Evolutionary conservation across 2,113 vertebrate genomes (phyloP).

Genomic region (Chaetops frenatus): DNA sequence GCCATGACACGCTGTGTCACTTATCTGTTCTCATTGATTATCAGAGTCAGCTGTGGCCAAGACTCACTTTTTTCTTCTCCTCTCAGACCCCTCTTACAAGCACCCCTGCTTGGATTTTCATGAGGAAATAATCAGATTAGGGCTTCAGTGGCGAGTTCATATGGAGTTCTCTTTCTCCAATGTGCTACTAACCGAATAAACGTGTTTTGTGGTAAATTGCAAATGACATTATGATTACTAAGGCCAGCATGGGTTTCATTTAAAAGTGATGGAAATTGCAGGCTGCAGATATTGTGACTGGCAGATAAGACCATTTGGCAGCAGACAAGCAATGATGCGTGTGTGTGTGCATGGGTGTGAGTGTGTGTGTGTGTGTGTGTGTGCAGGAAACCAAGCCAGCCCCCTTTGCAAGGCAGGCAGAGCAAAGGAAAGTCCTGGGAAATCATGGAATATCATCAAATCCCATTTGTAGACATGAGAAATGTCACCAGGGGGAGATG

Average conservation of each 20-base stretch:
- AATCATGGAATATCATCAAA: neutral
- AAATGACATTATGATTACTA: conserved; percentile 84
- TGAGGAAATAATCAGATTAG: conserved; percentile 88
- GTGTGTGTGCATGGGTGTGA: neutral
- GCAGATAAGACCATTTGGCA: conserved; percentile 69
- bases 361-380: neutral
- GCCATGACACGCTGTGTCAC: conserved; percentile 64
- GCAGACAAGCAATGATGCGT: neutral
- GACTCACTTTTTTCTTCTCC: conserved; percentile 52
- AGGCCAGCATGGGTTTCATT: conserved; percentile 83
- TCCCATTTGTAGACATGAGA: neutral
- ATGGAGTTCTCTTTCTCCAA: conserved; percentile 80
- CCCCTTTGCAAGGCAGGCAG: neutral
- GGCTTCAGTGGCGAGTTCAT: conserved; percentile 80
- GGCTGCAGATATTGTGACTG: conserved; percentile 77
- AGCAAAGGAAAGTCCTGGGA: neutral
- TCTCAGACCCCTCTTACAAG: conserved; percentile 74
- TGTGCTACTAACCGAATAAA: conserved; percentile 84
- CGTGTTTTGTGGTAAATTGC: conserved; percentile 82
- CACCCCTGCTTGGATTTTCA: conserved; percentile 83
- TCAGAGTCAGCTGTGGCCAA: conserved; percentile 79
- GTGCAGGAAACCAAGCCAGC: neutral
- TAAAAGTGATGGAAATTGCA: conserved; percentile 79
- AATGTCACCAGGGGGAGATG: neutral
- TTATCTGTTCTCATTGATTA: conserved; percentile 77